Percentiles rank a stretch among this genome's conserved stretches.
Evolutionary conservation across 2,113 vertebrate genomes (phyloP).

Genomic region (Poicephalus meyeri): DNA sequence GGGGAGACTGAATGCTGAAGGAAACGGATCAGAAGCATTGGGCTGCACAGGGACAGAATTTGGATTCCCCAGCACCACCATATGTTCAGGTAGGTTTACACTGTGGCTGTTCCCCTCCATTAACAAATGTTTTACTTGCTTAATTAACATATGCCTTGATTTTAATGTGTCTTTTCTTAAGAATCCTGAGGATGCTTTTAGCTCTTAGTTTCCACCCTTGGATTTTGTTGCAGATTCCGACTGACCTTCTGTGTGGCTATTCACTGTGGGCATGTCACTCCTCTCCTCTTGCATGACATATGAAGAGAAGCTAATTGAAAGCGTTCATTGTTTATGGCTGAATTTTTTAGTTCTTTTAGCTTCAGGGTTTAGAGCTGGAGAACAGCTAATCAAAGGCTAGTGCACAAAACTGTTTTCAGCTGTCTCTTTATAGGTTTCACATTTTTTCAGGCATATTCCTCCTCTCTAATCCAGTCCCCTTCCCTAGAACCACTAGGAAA

Average conservation of each 20-base stretch:
- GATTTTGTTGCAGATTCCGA: not conserved
- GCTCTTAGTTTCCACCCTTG: not conserved
- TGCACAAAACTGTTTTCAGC: constrained; percentile 78
- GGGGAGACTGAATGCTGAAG: not conserved
- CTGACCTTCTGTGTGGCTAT: constrained; percentile 54
- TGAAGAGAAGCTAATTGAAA: constrained; percentile 75
- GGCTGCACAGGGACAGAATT: not conserved
- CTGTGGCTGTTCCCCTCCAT: not conserved
- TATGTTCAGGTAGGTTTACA: not conserved
- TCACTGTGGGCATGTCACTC: constrained; percentile 51
- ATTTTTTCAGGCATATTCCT: constrained; percentile 22
- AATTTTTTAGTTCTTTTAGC: constrained; percentile 68
- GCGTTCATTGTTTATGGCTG: constrained; percentile 74
- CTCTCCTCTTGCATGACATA: constrained; percentile 64
- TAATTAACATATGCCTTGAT: not conserved
- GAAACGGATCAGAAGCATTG: not conserved
- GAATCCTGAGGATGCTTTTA: not conserved
- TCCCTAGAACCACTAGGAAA: constrained; percentile 15
- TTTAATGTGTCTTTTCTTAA: not conserved
- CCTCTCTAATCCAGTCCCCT: not conserved
- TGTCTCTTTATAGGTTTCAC: constrained; percentile 69
- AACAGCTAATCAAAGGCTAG: constrained; percentile 75
- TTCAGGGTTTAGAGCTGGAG: constrained; percentile 69
- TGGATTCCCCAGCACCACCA: not conserved
- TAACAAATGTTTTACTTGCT: not conserved